Evolutionary conservation across 1,140 invertebrate genomes (phyloP).

Genomic region (Schlechtendalia chinensis): DNA sequence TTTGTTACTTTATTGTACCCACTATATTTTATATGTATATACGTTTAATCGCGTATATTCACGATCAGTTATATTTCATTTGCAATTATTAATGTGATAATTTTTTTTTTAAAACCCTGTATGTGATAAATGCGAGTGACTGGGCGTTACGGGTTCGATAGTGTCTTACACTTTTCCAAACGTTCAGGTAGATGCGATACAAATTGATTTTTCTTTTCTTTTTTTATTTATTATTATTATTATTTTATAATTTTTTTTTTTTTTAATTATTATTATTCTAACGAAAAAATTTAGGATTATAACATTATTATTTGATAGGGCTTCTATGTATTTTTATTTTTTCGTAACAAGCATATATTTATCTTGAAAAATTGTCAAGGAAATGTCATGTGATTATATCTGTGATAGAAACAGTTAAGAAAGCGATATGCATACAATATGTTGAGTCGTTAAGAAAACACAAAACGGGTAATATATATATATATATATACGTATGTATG

Average conservation of each 20-base stretch:
- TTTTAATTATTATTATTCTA: conserved; percentile 19
- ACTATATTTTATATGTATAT: conserved; percentile 3
- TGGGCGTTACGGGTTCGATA: background rate
- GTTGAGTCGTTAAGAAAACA: conserved; percentile 3
- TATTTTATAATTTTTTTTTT: too few relatives aligned
- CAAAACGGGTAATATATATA: conserved; percentile 24
- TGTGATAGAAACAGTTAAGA: conserved; percentile 42
- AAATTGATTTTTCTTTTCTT: too few relatives aligned
- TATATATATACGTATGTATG: conserved; percentile 4
- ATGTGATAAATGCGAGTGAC: conserved; percentile 38
- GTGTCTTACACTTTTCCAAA: background rate
- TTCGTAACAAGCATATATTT: conserved; percentile 41
- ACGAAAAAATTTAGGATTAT: conserved; percentile 11
- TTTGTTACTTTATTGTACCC: conserved; percentile 28
- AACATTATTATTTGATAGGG: conserved; percentile 23
- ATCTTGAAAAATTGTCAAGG: conserved; percentile 43
- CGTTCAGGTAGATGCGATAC: background rate
- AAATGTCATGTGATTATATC: conserved; percentile 48
- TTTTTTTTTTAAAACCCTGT: conserved; percentile 22
- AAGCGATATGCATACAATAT: conserved; percentile 21
- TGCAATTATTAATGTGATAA: conserved; percentile 46
- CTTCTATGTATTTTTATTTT: conserved; percentile 30
- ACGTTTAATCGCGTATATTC: conserved; percentile 8
- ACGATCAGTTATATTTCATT: conserved; percentile 33
- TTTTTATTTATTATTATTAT: too few relatives aligned